Evolutionary conservation across 2,113 vertebrate species (phyloP).

Genomic region (Calonectris borealis): DNA sequence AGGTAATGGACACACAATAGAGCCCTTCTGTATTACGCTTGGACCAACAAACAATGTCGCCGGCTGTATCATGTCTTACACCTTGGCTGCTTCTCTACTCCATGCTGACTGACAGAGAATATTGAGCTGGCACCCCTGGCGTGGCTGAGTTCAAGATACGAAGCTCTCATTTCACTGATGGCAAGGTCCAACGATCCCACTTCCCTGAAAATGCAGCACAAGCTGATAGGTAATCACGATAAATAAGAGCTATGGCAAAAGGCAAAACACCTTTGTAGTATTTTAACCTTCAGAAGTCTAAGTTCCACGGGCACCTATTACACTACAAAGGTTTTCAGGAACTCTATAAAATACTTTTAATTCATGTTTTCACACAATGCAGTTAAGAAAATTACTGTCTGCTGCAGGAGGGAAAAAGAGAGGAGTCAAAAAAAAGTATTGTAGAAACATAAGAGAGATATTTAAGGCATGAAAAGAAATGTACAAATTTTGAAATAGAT

Average conservation of each 20-base stretch:
- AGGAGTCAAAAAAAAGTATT: neutral
- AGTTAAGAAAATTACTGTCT: neutral
- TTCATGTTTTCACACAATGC: neutral
- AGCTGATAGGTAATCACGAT: neutral
- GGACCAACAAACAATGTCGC: neutral
- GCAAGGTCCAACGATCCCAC: neutral
- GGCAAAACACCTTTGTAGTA: neutral
- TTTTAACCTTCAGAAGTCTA: neutral
- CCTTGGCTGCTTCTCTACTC: neutral
- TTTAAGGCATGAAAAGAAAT: neutral
- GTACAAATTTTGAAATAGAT: neutral
- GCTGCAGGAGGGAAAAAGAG: neutral
- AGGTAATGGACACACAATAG: neutral
- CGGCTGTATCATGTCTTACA: neutral
- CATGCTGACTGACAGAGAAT: neutral
- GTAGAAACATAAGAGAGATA: neutral
- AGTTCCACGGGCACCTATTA: neutral
- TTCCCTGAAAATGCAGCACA: neutral
- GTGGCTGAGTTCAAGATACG: rapidly evolving
- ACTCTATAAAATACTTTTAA: neutral
- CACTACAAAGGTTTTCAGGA: neutral
- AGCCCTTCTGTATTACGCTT: rapidly evolving
- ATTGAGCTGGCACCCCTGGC: neutral
- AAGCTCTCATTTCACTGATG: neutral
- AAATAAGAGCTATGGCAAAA: neutral